phyloP scores from a whole-genome alignment of 2,113 vertebrate genomes.

The Phaethon lepturus region DNA sequence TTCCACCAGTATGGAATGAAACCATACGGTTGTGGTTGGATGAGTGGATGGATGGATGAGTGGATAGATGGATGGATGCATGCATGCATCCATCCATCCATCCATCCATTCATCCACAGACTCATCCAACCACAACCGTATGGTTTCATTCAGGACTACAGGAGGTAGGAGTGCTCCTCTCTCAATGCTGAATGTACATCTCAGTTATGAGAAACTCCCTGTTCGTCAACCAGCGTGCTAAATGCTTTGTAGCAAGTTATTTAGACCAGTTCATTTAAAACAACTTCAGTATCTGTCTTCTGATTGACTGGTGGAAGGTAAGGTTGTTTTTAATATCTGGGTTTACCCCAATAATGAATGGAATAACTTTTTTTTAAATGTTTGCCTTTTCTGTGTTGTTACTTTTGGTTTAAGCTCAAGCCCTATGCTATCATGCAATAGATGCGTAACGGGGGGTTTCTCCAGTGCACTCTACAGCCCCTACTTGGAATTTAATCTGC shows the following conservation, averaged over 20 bases:
- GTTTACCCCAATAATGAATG: not conserved
- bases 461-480: not conserved
- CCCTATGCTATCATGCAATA: not conserved
- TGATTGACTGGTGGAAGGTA: not conserved
- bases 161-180: not conserved
- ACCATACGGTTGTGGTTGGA: too few relatives aligned
- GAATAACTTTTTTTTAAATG: not conserved
- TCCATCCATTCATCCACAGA: too few relatives aligned
- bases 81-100: rapidly evolving
- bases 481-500: not conserved
- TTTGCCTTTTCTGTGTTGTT: not conserved
- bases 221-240: not conserved
- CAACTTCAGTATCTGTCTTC: not conserved
- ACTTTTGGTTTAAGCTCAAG: not conserved
- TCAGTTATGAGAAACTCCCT: not conserved
- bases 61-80: not conserved
- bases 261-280: not conserved
- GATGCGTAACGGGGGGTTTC: not conserved
- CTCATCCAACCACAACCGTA: too few relatives aligned
- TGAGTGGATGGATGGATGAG: not conserved
- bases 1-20: not conserved
- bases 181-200: too few relatives aligned
- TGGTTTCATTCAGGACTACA: too few relatives aligned
- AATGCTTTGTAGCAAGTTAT: not conserved
- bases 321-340: not conserved